phyloP scores from a whole-genome alignment of 2,113 vertebrate genomes.

The Corydoras sp. region DNA sequence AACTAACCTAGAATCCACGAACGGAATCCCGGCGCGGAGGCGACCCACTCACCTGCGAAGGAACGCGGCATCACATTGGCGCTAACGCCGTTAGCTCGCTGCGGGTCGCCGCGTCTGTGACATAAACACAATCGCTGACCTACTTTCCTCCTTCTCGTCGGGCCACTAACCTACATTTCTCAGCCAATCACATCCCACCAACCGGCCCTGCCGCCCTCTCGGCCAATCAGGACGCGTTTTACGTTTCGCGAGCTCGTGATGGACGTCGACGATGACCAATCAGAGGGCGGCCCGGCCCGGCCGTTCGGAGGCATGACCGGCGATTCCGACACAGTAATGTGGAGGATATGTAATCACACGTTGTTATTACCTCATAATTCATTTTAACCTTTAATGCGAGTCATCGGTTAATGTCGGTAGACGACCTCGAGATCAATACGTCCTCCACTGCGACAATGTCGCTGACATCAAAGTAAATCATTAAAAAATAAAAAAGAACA shows the following conservation, averaged over 20 bases:
- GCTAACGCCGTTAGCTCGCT: conserved; percentile 21
- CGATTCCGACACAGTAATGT: conserved; percentile 14
- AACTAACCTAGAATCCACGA: too few relatives aligned
- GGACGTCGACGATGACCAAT: conserved; percentile 22
- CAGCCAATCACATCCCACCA: conserved; percentile 52
- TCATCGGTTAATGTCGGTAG: too few relatives aligned
- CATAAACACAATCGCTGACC: conserved; percentile 73
- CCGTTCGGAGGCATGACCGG: conserved; percentile 27
- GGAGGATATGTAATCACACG: conserved; percentile 1
- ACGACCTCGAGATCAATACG: too few relatives aligned
- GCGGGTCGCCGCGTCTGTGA: conserved; percentile 51
- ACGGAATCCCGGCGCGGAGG: too few relatives aligned
- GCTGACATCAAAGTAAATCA: too few relatives aligned
- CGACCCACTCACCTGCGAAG: conserved; percentile 50
- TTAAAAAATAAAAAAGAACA: too few relatives aligned
- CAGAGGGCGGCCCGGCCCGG: background rate
- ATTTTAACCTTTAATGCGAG: too few relatives aligned
- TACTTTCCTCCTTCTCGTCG: conserved; percentile 70
- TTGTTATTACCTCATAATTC: background rate
- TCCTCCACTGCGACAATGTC: too few relatives aligned
- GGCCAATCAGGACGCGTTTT: conserved; percentile 49
- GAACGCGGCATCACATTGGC: conserved; percentile 37
- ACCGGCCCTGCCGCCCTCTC: background rate
- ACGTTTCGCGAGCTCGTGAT: background rate
- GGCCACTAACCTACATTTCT: conserved; percentile 74